A percentile compares a stretch with the other conserved stretches of the same genome.
These are phyloP conservation scores for Sympetrum striolatum DNA, from an alignment of 2,888 invertebrate species.

Conservation along the genomic window DNA sequence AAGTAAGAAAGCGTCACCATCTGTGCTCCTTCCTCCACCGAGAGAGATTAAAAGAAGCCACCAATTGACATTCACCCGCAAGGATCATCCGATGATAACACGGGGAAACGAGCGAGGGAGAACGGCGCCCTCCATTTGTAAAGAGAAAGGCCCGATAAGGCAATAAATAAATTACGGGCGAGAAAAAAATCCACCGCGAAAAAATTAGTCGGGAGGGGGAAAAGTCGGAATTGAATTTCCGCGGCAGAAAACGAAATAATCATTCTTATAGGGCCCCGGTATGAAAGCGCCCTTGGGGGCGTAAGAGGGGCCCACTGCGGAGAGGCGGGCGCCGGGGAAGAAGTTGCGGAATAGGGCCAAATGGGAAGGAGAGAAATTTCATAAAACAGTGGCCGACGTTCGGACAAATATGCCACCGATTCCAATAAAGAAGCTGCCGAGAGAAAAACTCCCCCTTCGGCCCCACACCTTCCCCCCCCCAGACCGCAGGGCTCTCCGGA, in stretches of 20 bases:
- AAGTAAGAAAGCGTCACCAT: too few relatives aligned
- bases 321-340: not conserved
- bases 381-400: constrained; percentile 30
- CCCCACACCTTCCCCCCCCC: not conserved
- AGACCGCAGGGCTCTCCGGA: not conserved
- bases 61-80: not conserved
- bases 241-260: constrained; percentile 27
- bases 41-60: not conserved
- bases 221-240: constrained; percentile 26
- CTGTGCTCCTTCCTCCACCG: not conserved
- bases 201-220: not conserved
- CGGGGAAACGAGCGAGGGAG: not conserved
- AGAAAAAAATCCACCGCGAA: not conserved
- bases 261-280: constrained; percentile 14
- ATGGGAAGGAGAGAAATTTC: not conserved
- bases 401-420: constrained; percentile 38
- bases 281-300: not conserved
- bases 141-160: not conserved
- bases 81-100: not conserved
- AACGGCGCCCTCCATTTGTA: not conserved
- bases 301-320: too few relatives aligned
- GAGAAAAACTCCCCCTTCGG: not conserved
- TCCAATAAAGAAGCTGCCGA: constrained; percentile 20
- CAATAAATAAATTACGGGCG: constrained; percentile 11
- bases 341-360: not conserved